These are phyloP conservation scores for Nasonia longicornis DNA, from an alignment of 1,140 invertebrate genomes.

Conservation along the genomic window DNA sequence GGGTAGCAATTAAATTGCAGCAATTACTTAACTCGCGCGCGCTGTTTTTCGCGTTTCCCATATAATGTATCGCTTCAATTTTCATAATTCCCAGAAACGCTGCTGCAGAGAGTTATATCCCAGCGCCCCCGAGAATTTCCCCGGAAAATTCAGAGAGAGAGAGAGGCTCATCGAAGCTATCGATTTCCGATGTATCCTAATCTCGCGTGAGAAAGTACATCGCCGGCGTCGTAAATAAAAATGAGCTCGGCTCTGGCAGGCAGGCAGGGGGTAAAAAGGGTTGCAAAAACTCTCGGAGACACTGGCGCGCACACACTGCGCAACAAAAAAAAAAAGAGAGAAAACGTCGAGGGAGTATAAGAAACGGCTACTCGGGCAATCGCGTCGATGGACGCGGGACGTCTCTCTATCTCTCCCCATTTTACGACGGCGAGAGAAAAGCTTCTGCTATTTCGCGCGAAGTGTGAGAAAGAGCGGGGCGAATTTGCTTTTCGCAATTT, in stretches of 20 bases:
- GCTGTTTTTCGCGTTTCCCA: background rate
- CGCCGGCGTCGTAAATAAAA: slow-evolving; percentile 10
- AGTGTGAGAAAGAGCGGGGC: background rate
- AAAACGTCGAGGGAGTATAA: background rate
- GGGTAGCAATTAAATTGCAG: background rate
- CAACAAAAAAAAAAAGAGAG: background rate
- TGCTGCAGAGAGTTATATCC: background rate
- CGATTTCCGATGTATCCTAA: slow-evolving; percentile 28
- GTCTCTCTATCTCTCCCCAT: background rate
- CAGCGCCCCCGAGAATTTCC: background rate
- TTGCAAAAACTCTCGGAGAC: background rate
- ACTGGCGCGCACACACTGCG: no score
- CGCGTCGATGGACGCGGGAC: slow-evolving; percentile 3
- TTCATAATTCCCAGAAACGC: background rate
- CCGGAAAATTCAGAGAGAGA: background rate
- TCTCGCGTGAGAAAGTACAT: slow-evolving; percentile 27
- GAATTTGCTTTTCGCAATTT: slow-evolving; percentile 5
- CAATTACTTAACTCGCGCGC: background rate
- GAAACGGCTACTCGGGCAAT: background rate
- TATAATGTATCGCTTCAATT: background rate
- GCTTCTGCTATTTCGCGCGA: background rate
- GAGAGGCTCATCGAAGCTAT: slow-evolving; percentile 9
- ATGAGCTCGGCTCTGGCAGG: background rate
- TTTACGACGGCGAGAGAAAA: background rate
- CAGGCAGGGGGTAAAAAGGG: background rate